Base-by-base conservation (phyloP, 37 sponge, comb jelly and placozoan species). In the Axinella damicornis region DNA sequence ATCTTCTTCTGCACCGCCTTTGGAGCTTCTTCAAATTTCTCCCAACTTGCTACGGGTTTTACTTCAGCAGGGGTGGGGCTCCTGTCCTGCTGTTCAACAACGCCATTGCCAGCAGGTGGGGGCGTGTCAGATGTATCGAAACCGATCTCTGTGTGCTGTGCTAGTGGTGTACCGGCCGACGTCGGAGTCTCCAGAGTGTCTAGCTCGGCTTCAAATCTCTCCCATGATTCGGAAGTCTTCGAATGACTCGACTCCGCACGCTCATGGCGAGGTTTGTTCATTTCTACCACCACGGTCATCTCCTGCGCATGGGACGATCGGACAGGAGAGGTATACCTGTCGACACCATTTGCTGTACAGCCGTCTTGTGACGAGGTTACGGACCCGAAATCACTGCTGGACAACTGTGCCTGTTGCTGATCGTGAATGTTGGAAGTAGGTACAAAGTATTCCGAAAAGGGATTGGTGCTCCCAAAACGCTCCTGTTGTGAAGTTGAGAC, bases 1-100 rank as follows among this genome's bases (percentile, higher is more conserved):
- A 60, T 37, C 31, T 65, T 6, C 66, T 78, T 78, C 79, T 78
- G 46, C 46, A 46, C 65, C 19, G 65, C 24, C 39, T 60, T 76
- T 17, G 57, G 56, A 2, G 57, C 36, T 0, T 69, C 59, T 31
- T 82, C 83, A 82, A 82, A 82, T 31, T 71, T 71, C 83, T 82
- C 83, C 83, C 83, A 82, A 18, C 18, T 60, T 0, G 30, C 52
- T 39, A 18, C 36, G 59, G 73, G 22, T 33, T 22, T 33, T 25
- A 30, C 28, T 2, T 30, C 16, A 24, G 33, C 46, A 12, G 30
- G 18, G 1, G 33, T 25, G 28, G 20, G 69, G 31, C 36, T 69
- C 22, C 31, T 69, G 36, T 31, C 22, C 31, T 62, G 27, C 63
- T 27, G 27, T 62, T 28, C 63, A n/a, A n/a, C 63, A 62, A 27